These are phyloP conservation scores for Mormyrops boulengeri DNA, from an alignment of 2,797 vertebrate genomes.

Conservation along the genomic window DNA sequence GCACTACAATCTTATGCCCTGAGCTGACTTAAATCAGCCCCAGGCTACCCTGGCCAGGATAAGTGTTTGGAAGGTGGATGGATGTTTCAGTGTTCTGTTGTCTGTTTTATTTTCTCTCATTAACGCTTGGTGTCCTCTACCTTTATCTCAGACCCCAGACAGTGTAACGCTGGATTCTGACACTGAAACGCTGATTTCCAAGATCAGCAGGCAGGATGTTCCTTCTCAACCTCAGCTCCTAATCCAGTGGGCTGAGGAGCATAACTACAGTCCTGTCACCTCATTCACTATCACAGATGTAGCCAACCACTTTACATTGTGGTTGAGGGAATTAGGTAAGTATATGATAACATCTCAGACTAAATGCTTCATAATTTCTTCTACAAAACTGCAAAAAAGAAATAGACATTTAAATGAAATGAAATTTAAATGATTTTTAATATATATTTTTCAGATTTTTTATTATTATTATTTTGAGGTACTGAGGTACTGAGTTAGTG, in stretches of 20 bases:
- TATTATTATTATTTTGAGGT: too few species aligned
- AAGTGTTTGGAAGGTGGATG: neutral
- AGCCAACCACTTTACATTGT: constrained; percentile 82
- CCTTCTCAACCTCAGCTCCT: constrained; percentile 76
- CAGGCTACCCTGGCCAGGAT: neutral
- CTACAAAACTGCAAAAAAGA: neutral
- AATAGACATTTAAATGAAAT: neutral
- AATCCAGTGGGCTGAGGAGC: constrained; percentile 78
- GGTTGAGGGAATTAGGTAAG: constrained; percentile 74
- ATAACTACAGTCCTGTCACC: constrained; percentile 67
- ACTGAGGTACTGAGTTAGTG: neutral
- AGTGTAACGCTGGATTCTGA: constrained; percentile 72
- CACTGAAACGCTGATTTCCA: constrained; percentile 63
- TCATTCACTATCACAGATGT: constrained; percentile 83
- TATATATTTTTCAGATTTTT: too few species aligned
- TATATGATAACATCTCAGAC: neutral
- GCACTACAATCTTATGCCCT: neutral
- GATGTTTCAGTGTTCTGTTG: neutral
- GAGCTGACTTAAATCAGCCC: neutral
- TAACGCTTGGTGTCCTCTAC: neutral
- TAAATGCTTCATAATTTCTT: neutral
- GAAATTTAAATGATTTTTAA: too few species aligned
- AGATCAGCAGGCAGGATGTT: constrained; percentile 48
- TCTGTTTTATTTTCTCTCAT: neutral
- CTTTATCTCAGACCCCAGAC: constrained; percentile 70